Base-by-base conservation (phyloP, 1,140 invertebrate species). In the Sweltsa coloradensis region DNA sequence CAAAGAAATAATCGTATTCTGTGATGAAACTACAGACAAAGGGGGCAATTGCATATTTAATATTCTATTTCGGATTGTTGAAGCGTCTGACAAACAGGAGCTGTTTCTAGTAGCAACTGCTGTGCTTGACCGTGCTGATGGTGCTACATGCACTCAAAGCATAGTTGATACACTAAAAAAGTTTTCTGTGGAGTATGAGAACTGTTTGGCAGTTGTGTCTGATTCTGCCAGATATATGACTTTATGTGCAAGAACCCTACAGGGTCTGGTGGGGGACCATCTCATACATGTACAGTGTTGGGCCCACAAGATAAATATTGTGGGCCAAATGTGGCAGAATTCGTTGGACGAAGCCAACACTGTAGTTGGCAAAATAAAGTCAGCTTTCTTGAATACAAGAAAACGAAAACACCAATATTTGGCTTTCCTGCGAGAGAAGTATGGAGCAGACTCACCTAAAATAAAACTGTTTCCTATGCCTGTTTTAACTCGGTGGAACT, bases 21-120 rank as follows among this genome's bases (percentile, higher is more conserved):
- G 36, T 37, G 36, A 37, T 37, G 36, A 37, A 37, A 37, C 36
- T 4, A 37, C n/a, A n/a, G 36, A 37, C 5, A 37, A 37, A 37
- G n/a, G 23, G 18, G 36, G n/a, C 23, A 37, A 37, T n/a, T 37
- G 36, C 23, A 22, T 37, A 22, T 37, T 37, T 37, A 5, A 37
- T 11, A 37, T 37, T n/a, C 36, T 37, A 7, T 37, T 37, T 11
- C 18, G 23, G n/a, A 16, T 22, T 19, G 16, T 37, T 16, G 3
- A 37, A 11, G 5, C 36, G 3, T 37, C 36, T 19, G 18, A 16
- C 18, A 37, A 9, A 19, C 36, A 37, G 23, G 11, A 37, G 18
- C 16, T 37, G 36, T 37, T 5, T 11, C n/a, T 37, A 37, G 36
- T 4, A 5, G 5, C 36, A 5, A 19, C 36, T 19, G 36, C 23